Evolutionary conservation across 1,140 invertebrate genomes (phyloP), one percentile per base, ranked within the genome.

Genomic region (Epicauta chinensis): DNA sequence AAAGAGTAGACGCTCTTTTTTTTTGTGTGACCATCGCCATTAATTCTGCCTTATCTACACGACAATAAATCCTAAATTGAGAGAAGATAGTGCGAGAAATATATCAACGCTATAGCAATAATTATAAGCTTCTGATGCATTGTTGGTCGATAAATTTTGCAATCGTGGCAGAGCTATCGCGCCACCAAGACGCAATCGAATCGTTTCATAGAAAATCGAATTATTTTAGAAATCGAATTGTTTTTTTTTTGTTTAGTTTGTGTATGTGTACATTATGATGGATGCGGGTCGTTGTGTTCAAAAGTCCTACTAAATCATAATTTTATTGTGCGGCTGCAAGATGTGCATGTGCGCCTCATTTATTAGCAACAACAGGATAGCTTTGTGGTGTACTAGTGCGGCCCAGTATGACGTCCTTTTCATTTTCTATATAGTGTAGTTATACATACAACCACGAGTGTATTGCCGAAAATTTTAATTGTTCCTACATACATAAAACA

Each of bases 101-200:
- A 50, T 50, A 50, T 50, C 48, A 50, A 37, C 48, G 48, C 48
- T 41, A 41, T 41, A 50, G 40, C 48, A 50, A 50, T 50, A 50
- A 50, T 50, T 50, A 50, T 50, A 50, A 50, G 37, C 40, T 41
- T 50, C 48, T 37, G 36, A 50, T 50, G 48, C 40, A 50, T 50
- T 50, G 31, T 29, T 12, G 15, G 39, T 41, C 36, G 5, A 23
- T 23, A 23, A 23, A 23, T 23, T 23, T 23, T 23, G n/a, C 14
- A 13, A 23, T 23, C 23, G 23, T 23, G 23, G 23, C 23, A 23
- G 7, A 23, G 4, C 23, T 23, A 23, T 23, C 23, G 23, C 23
- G 7, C n/a, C n/a, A 7, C 23, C 7, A 23, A 23, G 23, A 23
- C 7, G n/a, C n/a, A n/a, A n/a, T n/a, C n/a, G n/a, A n/a, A n/a